A percentile compares a stretch with the other conserved stretches of the same genome.
phyloP scores from a whole-genome alignment of 2,797 vertebrate species.

The Centroberyx gerrardi region DNA sequence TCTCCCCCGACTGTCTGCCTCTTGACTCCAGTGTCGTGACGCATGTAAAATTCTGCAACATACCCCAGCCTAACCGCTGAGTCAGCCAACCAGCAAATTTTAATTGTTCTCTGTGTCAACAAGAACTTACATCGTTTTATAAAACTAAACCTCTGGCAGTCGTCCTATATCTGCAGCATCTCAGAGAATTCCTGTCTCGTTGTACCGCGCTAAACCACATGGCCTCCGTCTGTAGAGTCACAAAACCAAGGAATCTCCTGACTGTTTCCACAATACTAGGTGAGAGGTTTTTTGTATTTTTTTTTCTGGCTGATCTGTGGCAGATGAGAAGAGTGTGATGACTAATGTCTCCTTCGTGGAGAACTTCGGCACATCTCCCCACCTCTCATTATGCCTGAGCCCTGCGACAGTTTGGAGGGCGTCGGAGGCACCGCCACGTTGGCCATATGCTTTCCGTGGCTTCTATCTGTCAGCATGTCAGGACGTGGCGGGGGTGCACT shows the following conservation, averaged over 20 bases:
- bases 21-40: constrained; percentile 38
- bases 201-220: constrained; percentile 50
- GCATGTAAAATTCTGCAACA: constrained; percentile 21
- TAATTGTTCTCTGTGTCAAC: constrained; percentile 46
- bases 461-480: constrained; percentile 85
- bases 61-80: constrained; percentile 18
- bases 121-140: constrained; percentile 33
- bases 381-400: constrained; percentile 77
- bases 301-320: constrained; percentile 53
- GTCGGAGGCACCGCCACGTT: constrained; percentile 71
- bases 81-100: constrained; percentile 34
- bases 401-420: constrained; percentile 76
- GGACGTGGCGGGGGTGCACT: constrained; percentile 77
- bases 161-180: constrained; percentile 31
- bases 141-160: constrained; percentile 38
- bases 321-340: constrained; percentile 71
- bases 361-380: constrained; percentile 62
- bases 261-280: constrained; percentile 39
- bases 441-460: constrained; percentile 82
- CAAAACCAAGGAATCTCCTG: constrained; percentile 45
- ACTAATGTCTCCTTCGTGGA: constrained; percentile 72
- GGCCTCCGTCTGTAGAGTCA: constrained; percentile 60
- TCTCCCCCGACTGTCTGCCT: constrained; percentile 29
- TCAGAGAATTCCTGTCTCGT: constrained; percentile 43
- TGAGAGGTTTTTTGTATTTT: constrained; percentile 25